Percentiles rank a stretch among this genome's conserved stretches.
Conservation (phyloP, 2,888 invertebrate genomes). For the Craniophora ligustri region DNA sequence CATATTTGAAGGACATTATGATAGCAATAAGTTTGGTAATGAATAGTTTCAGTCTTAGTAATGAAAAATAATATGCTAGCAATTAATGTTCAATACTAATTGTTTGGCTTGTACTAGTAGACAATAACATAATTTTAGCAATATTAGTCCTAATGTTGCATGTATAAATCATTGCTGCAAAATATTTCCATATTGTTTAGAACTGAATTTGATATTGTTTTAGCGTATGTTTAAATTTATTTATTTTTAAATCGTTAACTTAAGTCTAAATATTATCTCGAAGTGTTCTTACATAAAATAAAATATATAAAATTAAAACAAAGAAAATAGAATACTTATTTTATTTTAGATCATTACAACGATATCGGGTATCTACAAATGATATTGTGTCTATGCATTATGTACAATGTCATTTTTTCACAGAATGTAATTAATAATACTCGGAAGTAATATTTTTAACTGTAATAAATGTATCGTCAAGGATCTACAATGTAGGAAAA, state of each 20-base stretch:
- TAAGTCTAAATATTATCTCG: slow-evolving; percentile 37
- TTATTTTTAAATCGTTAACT: slow-evolving; percentile 37
- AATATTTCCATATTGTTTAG: slow-evolving; percentile 29
- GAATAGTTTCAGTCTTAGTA: too few species aligned
- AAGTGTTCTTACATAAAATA: slow-evolving; percentile 23
- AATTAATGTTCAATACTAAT: too few species aligned
- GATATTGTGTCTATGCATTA: slow-evolving; percentile 47
- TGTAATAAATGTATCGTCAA: slow-evolving; percentile 20
- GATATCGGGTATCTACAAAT: slow-evolving; percentile 53
- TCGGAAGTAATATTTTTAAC: slow-evolving; percentile 32
- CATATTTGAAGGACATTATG: too few species aligned
- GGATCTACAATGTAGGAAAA: slow-evolving; percentile 32
- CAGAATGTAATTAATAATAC: slow-evolving; percentile 24
- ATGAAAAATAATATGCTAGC: too few species aligned
- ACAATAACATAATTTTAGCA: too few species aligned
- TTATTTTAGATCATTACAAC: slow-evolving; percentile 43
- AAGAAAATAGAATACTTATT: slow-evolving; percentile 25
- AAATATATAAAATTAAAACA: slow-evolving; percentile 28
- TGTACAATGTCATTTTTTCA: slow-evolving; percentile 48
- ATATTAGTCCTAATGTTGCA: too few species aligned
- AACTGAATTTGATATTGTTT: slow-evolving; percentile 27
- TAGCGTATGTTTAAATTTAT: slow-evolving; percentile 11
- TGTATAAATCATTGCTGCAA: slow-evolving; percentile 43
- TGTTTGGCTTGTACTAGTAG: too few species aligned
- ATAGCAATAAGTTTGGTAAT: too few species aligned